phyloP scores from a whole-genome alignment of 1,140 invertebrate species.

The Trichogramma pretiosum region DNA sequence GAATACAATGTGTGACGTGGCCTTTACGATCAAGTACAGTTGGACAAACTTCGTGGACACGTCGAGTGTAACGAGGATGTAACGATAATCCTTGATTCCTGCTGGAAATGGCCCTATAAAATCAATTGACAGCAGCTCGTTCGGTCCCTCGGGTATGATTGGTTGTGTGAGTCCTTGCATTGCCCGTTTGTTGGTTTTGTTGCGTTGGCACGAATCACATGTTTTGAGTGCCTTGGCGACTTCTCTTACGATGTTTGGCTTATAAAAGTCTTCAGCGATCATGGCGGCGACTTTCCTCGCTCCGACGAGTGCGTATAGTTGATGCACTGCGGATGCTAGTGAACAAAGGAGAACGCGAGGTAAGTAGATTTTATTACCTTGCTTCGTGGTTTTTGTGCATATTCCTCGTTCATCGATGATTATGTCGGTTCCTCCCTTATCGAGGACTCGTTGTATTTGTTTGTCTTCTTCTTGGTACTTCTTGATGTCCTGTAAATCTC shows the following conservation, averaged over 20 bases:
- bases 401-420: not conserved
- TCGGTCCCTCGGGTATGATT: not conserved
- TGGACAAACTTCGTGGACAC: slow-evolving; percentile 7
- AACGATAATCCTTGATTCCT: not conserved
- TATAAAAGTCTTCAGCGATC: slow-evolving; percentile 24
- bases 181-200: slow-evolving; percentile 1
- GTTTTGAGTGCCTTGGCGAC: slow-evolving; percentile 13
- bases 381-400: not conserved
- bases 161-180: not conserved
- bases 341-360: not conserved
- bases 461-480: not conserved
- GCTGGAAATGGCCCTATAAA: slow-evolving; percentile 11
- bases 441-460: not conserved
- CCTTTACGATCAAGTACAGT: slow-evolving; percentile 1
- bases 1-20: not conserved
- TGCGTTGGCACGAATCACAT: slow-evolving; percentile 13
- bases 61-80: slow-evolving; percentile 10
- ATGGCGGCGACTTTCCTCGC: slow-evolving; percentile 22
- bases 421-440: not conserved
- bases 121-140: slow-evolving; percentile 6
- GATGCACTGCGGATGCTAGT: slow-evolving; percentile 12
- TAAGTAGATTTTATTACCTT: not conserved
- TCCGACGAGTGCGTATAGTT: slow-evolving; percentile 27
- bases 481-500: not conserved
- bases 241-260: slow-evolving; percentile 13